Evolutionary conservation across 2,113 vertebrate species (phyloP).

Genomic region (Ramphastos sulfuratus): DNA sequence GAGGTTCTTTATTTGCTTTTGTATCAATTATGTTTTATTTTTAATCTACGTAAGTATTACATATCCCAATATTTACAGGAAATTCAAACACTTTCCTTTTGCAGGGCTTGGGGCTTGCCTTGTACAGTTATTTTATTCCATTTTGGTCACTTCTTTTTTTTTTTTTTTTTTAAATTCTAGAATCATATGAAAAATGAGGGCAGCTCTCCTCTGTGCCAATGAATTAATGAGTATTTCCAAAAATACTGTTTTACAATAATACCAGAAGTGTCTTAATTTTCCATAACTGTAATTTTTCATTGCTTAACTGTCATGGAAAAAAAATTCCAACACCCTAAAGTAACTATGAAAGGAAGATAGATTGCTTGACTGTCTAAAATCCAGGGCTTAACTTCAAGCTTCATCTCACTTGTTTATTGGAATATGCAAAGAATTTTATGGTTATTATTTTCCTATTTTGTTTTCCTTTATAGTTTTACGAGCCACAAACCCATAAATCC

Average conservation of each 20-base stretch:
- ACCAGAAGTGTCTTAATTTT: not conserved
- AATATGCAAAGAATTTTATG: not conserved
- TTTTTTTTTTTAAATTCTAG: not conserved
- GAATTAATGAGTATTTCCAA: not conserved
- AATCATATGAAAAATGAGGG: not conserved
- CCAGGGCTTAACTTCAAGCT: not conserved
- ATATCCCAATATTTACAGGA: not conserved
- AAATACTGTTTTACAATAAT: constrained; percentile 11
- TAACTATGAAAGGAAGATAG: not conserved
- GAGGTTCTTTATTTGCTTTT: not conserved
- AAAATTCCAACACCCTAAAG: not conserved
- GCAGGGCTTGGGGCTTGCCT: not conserved
- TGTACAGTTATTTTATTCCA: not conserved
- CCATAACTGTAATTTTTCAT: not conserved
- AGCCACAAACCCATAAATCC: not conserved
- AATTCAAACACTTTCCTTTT: not conserved
- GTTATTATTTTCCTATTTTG: not conserved
- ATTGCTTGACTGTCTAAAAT: not conserved
- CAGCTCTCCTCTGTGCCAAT: not conserved
- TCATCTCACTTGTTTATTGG: not conserved
- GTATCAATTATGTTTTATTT: not conserved
- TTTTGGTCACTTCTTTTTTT: not conserved
- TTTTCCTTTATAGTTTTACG: not conserved
- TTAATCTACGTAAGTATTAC: not conserved
- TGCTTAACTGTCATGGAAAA: not conserved